Base-by-base conservation (phyloP, 2,113 vertebrate species). In the Trematomus loennbergii region DNA sequence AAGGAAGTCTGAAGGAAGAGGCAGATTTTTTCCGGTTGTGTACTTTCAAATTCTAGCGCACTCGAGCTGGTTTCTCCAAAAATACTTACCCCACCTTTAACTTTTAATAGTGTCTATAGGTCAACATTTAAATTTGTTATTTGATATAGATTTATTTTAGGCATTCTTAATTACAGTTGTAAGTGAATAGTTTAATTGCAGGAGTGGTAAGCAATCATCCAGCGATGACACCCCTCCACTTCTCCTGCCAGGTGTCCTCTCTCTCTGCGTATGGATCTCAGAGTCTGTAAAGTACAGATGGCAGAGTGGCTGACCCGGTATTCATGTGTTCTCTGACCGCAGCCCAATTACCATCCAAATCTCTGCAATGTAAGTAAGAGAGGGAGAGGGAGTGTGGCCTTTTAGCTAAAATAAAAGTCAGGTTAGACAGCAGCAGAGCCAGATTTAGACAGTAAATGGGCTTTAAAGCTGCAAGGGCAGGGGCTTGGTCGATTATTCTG, bases 371-470 rank as follows among this genome's bases (percentile, higher is more conserved):
- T 17, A 63, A 81, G 61, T 12, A 52, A 54, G 20, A 16, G 46
- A 18, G 45, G 12, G 36, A 29, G 53, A 11, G 36, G 36, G 59
- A 62, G 65, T 61, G 72, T 76, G 49, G 45, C 50, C 71, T 89
- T 82, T 46, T 36, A 72, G 58, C 22, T 78, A 2, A 22, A 72
- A 61, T 48, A 36, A 59, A 46, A 70, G 59, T 48, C 36, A 87
- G 75, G 69, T 78, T 84, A 85, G 72, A 81, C 58, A 72, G 74
- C 82, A 90, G 75, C 75, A 72, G 81, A 64, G 82, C 63, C 86
- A 78, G 36, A 87, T 87, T 88, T 91, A 88, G 86, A 84, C 50
- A 29, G 54, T 45, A 33, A 75, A 78, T 84, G 86, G 85, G 85
- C 80, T 64, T 87, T 25, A 52, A 58, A 75, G 61, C 70, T 57